These are phyloP conservation scores for Petrocephalus microphthalmus DNA, from an alignment of 2,113 vertebrate species.

Conservation along the genomic window DNA sequence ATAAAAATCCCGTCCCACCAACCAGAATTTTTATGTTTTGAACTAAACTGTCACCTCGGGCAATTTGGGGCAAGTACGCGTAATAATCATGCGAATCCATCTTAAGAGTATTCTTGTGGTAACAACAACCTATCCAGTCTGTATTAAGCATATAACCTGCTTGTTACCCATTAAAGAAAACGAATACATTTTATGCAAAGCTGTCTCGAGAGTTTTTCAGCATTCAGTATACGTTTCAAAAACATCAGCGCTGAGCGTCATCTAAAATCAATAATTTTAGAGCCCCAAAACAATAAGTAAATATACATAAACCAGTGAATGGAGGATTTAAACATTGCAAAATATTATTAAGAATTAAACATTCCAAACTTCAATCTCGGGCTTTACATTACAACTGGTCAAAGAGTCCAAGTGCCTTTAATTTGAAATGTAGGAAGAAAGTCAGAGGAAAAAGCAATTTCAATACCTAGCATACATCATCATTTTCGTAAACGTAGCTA, in stretches of 20 bases:
- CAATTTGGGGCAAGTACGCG: neutral
- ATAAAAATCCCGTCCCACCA: constrained; percentile 36
- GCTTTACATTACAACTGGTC: neutral
- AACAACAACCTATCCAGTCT: neutral
- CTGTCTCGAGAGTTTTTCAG: neutral
- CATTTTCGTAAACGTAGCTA: neutral
- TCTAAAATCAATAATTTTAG: neutral
- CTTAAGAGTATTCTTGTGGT: neutral
- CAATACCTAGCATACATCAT: neutral
- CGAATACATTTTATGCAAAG: neutral
- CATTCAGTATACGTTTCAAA: neutral
- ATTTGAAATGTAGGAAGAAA: neutral
- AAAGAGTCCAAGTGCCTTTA: neutral
- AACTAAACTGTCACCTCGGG: constrained; percentile 35
- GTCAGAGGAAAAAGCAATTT: neutral
- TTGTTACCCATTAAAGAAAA: neutral
- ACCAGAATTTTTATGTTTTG: constrained; percentile 37
- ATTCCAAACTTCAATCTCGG: neutral
- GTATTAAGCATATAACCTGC: neutral
- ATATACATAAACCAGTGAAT: neutral
- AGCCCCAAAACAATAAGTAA: neutral
- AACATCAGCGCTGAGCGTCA: neutral
- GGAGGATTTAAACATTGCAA: neutral
- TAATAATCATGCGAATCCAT: neutral
- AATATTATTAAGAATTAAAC: neutral